Conservation (phyloP, 92 coral and sea anemone species). For the Siderastrea radians region DNA sequence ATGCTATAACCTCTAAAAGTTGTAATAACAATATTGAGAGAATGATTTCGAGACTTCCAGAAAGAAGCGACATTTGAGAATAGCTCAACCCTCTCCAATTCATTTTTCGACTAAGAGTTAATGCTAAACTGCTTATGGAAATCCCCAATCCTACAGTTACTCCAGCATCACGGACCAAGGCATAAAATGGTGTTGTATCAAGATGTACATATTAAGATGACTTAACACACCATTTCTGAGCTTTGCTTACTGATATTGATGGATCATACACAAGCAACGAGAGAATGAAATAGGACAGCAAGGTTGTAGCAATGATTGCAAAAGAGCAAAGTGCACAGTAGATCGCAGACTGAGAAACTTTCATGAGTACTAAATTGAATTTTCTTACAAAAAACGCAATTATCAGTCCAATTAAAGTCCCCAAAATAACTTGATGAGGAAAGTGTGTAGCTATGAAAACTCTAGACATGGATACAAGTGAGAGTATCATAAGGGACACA, state of each 20-base stretch:
- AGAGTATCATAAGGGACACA: slow-evolving; percentile 41
- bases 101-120: background rate
- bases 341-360: background rate
- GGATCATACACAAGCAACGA: slow-evolving; percentile 81
- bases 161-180: slow-evolving; percentile 87
- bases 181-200: slow-evolving; percentile 91
- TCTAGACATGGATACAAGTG: slow-evolving; percentile 83
- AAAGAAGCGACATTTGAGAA: slow-evolving; percentile 7
- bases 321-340: slow-evolving; percentile 50
- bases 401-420: slow-evolving; percentile 69
- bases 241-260: slow-evolving; percentile 77
- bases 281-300: slow-evolving; percentile 62
- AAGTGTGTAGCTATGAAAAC: slow-evolving; percentile 94
- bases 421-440: slow-evolving; percentile 91
- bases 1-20: slow-evolving; percentile 44
- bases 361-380: background rate
- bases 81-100: slow-evolving; percentile 3
- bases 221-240: slow-evolving; percentile 83
- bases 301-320: slow-evolving; percentile 36
- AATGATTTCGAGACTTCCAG: background rate
- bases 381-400: slow-evolving; percentile 35
- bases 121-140: slow-evolving; percentile 40
- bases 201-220: slow-evolving; percentile 74
- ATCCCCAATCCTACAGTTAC: slow-evolving; percentile 81
- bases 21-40: slow-evolving; percentile 56